Conservation (phyloP, 2,797 vertebrate genomes). For the Lates japonicus region DNA sequence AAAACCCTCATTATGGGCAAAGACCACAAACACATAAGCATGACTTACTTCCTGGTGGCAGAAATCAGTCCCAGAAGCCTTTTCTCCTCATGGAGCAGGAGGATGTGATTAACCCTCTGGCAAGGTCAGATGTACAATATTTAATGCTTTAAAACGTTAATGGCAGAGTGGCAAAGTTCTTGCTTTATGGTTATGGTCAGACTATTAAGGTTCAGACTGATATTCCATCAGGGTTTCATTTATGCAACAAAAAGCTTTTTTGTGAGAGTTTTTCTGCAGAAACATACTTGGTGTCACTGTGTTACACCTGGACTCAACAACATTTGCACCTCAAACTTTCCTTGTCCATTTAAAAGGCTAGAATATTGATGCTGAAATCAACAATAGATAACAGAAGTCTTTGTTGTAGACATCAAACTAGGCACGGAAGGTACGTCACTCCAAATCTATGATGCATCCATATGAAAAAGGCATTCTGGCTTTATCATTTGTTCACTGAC, state of each 20-base stretch:
- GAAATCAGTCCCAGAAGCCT: neutral
- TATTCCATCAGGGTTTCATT: neutral
- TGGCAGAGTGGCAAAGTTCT: neutral
- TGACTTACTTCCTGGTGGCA: conserved; percentile 20
- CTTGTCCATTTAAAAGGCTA: no score
- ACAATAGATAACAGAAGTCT: neutral
- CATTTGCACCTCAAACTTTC: neutral
- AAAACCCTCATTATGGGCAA: conserved; percentile 21
- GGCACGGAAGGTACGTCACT: neutral
- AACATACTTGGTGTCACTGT: no score
- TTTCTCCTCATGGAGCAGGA: neutral
- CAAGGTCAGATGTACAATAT: neutral
- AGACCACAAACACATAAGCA: conserved; percentile 32
- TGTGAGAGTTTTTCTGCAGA: neutral
- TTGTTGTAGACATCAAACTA: neutral
- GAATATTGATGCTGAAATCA: neutral
- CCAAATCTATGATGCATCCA: neutral
- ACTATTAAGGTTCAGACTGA: neutral
- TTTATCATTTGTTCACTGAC: neutral
- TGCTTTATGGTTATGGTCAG: neutral
- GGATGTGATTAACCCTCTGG: conserved; percentile 1
- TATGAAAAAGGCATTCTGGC: no score
- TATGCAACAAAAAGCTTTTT: neutral
- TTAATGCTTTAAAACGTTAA: neutral
- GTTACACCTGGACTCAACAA: neutral